Evolutionary conservation across 2,888 invertebrate genomes (phyloP).

Genomic region (Tetranychus piercei): DNA sequence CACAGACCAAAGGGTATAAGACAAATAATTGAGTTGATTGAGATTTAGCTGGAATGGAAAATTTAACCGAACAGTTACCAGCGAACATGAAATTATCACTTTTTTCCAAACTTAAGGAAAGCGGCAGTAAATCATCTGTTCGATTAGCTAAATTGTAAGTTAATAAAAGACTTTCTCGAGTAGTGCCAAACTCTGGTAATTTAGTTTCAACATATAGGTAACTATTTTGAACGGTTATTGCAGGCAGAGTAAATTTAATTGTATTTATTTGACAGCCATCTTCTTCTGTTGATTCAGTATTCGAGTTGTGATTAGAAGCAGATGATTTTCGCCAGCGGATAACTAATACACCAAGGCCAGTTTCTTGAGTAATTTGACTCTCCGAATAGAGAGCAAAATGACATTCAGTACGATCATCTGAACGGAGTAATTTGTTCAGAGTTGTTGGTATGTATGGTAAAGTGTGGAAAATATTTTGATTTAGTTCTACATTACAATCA

Average conservation of each 20-base stretch:
- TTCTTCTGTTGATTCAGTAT: background rate
- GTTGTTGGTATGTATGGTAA: background rate
- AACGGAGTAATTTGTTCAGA: background rate
- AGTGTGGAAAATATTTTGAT: background rate
- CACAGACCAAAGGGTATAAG: slow-evolving; percentile 10
- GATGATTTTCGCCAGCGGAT: background rate
- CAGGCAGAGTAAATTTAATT: background rate
- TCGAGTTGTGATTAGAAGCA: background rate
- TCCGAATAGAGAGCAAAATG: slow-evolving; percentile 3
- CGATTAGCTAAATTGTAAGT: slow-evolving; percentile 7
- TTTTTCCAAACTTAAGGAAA: background rate
- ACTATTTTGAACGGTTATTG: slow-evolving; percentile 3
- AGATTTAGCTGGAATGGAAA: slow-evolving; percentile 8
- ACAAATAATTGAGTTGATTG: slow-evolving; percentile 1
- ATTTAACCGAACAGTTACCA: slow-evolving; percentile 3
- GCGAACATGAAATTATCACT: slow-evolving; percentile 11
- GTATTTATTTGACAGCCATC: background rate
- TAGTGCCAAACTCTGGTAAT: slow-evolving; percentile 6
- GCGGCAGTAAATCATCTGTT: background rate
- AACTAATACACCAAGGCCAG: background rate
- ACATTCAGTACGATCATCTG: background rate
- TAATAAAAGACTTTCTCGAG: background rate
- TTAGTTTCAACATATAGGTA: slow-evolving; percentile 4
- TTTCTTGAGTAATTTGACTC: background rate
- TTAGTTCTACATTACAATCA: background rate